Percentiles rank a stretch among this genome's conserved stretches.
Conservation (phyloP, 2,113 vertebrate genomes). For the Balaenoptera acutorostrata region DNA sequence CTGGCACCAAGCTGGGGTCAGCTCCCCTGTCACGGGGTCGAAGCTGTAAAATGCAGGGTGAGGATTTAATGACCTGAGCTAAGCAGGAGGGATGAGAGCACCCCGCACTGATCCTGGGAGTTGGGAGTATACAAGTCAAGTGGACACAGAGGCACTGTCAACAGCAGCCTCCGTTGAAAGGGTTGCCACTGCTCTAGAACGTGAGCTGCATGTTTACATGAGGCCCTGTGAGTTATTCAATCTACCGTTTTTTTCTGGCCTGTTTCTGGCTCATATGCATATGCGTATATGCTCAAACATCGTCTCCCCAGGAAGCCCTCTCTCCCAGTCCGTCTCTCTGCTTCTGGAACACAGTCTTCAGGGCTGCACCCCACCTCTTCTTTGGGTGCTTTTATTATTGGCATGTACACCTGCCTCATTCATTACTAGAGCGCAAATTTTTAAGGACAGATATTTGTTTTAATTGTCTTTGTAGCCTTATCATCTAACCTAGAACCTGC, state of each 20-base stretch:
- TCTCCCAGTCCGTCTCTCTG: neutral
- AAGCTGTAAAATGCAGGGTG: conserved; percentile 44
- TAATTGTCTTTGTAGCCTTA: neutral
- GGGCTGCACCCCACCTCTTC: neutral
- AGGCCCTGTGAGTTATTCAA: neutral
- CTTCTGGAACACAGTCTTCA: neutral
- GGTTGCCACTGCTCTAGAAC: neutral
- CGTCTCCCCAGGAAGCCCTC: neutral
- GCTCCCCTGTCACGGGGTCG: conserved; percentile 18
- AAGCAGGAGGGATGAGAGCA: conserved; percentile 23
- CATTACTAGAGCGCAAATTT: neutral
- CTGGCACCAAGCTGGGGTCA: conserved; percentile 47
- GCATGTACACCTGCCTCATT: neutral
- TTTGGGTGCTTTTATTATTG: neutral
- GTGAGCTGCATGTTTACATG: neutral
- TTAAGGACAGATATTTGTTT: neutral
- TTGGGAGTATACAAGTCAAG: neutral
- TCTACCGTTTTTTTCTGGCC: neutral
- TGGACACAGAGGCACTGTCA: neutral
- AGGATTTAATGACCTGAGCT: conserved; percentile 46
- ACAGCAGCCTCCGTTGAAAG: neutral
- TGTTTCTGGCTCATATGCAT: neutral
- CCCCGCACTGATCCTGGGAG: neutral
- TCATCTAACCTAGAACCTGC: neutral
- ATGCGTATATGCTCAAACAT: rapidly evolving